A percentile compares a stretch with the other conserved stretches of the same genome.
Conservation (phyloP, 2,113 vertebrate species). For the Pitta sordida region DNA sequence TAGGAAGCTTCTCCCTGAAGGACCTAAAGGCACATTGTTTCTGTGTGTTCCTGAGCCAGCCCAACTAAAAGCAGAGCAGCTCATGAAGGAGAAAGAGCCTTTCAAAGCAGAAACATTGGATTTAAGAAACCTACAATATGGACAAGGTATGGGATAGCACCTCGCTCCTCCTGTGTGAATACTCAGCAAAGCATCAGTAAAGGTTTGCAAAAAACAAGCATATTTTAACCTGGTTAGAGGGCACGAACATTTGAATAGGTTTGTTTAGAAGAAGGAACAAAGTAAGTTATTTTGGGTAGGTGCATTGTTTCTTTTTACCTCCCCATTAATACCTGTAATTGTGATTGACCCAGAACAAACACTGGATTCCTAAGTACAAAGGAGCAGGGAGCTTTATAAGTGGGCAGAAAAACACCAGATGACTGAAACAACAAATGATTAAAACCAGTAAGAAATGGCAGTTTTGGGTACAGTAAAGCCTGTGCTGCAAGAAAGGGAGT, state of each 20-base stretch:
- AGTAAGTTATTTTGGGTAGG: neutral
- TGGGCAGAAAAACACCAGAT: neutral
- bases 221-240: neutral
- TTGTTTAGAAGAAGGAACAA: neutral
- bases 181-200: neutral
- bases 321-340: neutral
- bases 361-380: neutral
- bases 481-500: neutral
- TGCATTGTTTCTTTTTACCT: neutral
- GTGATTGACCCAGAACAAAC: neutral
- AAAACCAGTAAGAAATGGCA: neutral
- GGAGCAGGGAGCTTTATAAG: neutral
- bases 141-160: neutral
- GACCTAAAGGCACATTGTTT: neutral
- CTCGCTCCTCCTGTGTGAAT: neutral
- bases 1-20: neutral
- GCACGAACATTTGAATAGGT: neutral
- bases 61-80: neutral
- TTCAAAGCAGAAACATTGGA: neutral
- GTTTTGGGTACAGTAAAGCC: neutral
- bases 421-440: neutral
- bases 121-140: neutral
- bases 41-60: neutral
- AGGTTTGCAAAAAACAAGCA: neutral
- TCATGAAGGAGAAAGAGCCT: neutral